Evolutionary conservation across 2,888 invertebrate genomes (phyloP).

Genomic region (Melinopterus prodromus): DNA sequence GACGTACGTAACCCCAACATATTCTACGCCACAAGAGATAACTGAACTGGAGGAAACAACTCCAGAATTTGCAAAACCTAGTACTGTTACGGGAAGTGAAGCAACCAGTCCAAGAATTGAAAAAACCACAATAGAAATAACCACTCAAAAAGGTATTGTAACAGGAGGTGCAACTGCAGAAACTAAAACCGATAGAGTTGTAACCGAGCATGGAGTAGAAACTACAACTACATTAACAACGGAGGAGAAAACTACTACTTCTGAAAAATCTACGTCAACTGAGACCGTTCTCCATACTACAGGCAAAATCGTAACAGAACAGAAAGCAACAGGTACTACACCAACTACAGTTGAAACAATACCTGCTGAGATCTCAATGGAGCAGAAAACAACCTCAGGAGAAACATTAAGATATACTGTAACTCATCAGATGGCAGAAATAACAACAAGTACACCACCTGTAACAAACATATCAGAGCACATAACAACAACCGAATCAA

Average conservation of each 20-base stretch:
- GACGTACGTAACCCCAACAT: too few relatives aligned
- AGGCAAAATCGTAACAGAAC: constrained; percentile 33
- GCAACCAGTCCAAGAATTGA: constrained; percentile 8
- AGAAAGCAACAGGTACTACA: constrained; percentile 45
- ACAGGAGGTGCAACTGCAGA: constrained; percentile 39
- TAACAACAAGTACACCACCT: constrained; percentile 25
- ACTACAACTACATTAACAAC: constrained; percentile 18
- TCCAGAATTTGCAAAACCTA: neutral
- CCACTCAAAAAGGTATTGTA: constrained; percentile 28
- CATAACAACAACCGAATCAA: constrained; percentile 25
- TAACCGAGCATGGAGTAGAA: constrained; percentile 37
- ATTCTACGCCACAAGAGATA: too few relatives aligned
- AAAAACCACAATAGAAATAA: constrained; percentile 38
- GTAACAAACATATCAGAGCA: constrained; percentile 14
- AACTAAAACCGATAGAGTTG: constrained; percentile 6
- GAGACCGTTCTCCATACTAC: constrained; percentile 18
- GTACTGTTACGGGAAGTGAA: constrained; percentile 10
- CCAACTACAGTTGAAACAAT: constrained; percentile 16
- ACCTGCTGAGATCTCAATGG: neutral
- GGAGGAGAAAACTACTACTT: neutral
- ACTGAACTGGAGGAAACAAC: constrained; percentile 14
- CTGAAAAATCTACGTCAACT: constrained; percentile 37
- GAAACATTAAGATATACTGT: neutral
- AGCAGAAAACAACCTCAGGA: neutral
- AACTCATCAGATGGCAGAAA: constrained; percentile 7